These are phyloP conservation scores for Rhabdomys dilectus DNA, from an alignment of 2,113 vertebrate genomes.

Conservation along the genomic window DNA sequence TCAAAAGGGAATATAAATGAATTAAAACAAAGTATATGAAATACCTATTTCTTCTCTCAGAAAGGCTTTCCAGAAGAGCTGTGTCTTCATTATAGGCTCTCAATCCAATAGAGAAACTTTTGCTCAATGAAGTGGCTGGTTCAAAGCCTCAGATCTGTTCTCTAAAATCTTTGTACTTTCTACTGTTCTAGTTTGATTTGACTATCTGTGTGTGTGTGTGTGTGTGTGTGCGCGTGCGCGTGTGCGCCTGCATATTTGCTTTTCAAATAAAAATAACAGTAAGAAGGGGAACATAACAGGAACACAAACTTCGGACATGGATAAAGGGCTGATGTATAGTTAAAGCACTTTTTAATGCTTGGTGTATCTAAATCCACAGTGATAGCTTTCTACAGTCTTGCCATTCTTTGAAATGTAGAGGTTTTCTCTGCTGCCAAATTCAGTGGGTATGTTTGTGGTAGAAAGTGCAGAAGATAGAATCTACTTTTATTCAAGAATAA, in stretches of 20 bases:
- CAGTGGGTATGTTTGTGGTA: conserved; percentile 49
- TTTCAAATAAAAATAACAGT: conserved; percentile 54
- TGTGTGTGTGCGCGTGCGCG: not conserved
- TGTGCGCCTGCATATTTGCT: not conserved
- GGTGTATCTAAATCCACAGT: not conserved
- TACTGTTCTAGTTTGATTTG: not conserved
- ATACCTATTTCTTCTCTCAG: not conserved
- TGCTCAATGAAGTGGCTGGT: not conserved
- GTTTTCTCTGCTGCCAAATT: conserved; percentile 10
- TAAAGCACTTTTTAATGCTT: not conserved
- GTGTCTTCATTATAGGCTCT: not conserved
- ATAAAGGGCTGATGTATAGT: not conserved
- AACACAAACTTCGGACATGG: not conserved
- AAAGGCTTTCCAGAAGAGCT: conserved; percentile 38
- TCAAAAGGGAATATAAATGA: conserved; percentile 38
- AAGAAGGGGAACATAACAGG: not conserved
- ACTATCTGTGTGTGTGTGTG: not conserved
- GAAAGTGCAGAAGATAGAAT: conserved; percentile 46
- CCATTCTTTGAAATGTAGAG: conserved; percentile 37
- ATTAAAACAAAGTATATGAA: conserved; percentile 35
- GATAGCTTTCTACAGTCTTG: not conserved
- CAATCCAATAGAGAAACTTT: not conserved
- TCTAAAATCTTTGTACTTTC: not conserved
- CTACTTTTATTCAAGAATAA: conserved; percentile 6
- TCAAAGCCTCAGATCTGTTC: not conserved